Percentiles rank a stretch among this genome's conserved stretches.
Evolutionary conservation across 1,140 invertebrate species (phyloP).

Genomic region (Vollenhovia emeryi): DNA sequence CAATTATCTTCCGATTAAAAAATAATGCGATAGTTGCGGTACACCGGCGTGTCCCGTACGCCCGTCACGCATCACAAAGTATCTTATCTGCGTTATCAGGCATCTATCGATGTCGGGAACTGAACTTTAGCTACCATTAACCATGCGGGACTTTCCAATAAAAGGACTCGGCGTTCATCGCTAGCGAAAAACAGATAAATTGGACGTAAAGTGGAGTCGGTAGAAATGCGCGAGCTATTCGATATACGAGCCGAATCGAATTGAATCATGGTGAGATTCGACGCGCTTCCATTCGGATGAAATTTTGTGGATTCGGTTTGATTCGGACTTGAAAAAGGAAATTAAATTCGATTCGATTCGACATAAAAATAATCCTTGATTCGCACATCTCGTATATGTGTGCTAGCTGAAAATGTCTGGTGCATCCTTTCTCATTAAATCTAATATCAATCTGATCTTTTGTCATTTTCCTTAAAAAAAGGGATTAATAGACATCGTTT

Average conservation of each 20-base stretch:
- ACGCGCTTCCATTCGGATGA: too few relatives aligned
- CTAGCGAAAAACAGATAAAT: background rate
- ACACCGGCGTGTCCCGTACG: conserved; percentile 36
- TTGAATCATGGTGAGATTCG: too few relatives aligned
- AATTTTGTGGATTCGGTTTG: too few relatives aligned
- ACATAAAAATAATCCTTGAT: too few relatives aligned
- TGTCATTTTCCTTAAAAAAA: background rate
- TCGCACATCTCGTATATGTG: too few relatives aligned
- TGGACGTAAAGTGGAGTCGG: background rate
- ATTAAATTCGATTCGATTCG: too few relatives aligned
- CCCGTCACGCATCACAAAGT: conserved; percentile 37
- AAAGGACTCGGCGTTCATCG: background rate
- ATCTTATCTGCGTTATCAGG: conserved; percentile 37
- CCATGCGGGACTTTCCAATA: background rate
- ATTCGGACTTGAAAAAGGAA: too few relatives aligned
- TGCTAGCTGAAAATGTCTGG: background rate
- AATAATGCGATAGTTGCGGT: conserved; percentile 40
- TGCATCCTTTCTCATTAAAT: background rate
- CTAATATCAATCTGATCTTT: background rate
- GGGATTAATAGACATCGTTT: background rate
- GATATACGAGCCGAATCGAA: too few relatives aligned
- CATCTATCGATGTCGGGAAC: conserved; percentile 34
- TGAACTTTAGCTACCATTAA: conserved; percentile 29
- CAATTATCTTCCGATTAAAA: conserved; percentile 45
- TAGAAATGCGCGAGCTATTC: too few relatives aligned